A percentile compares a stretch with the other conserved stretches of the same genome.
These are phyloP conservation scores for Euphydryas editha DNA, from an alignment of 2,888 invertebrate genomes.

Conservation along the genomic window DNA sequence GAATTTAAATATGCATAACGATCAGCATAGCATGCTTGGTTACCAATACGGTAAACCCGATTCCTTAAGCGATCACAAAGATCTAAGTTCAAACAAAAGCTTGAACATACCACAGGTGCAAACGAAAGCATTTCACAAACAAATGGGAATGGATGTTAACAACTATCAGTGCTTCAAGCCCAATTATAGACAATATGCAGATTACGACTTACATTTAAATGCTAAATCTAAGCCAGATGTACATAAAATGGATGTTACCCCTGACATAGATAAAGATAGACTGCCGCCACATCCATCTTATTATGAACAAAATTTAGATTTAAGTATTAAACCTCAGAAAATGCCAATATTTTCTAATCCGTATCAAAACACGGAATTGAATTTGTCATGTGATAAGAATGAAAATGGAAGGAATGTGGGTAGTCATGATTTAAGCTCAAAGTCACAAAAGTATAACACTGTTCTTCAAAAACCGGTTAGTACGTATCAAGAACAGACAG, in stretches of 20 bases:
- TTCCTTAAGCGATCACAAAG: conserved; percentile 36
- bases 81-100: conserved; percentile 41
- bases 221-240: conserved; percentile 46
- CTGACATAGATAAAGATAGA: neutral
- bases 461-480: neutral
- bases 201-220: conserved; percentile 50
- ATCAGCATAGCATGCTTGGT: conserved; percentile 40
- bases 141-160: conserved; percentile 46
- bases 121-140: conserved; percentile 55
- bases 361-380: conserved; percentile 20
- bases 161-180: conserved; percentile 44
- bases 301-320: conserved; percentile 21
- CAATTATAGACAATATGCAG: conserved; percentile 42
- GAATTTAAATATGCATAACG: conserved; percentile 59
- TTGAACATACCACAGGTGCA: conserved; percentile 62
- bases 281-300: neutral
- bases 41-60: conserved; percentile 41
- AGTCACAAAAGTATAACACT: conserved; percentile 17
- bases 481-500: neutral
- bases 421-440: conserved; percentile 26
- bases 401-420: conserved; percentile 12
- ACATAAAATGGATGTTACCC: conserved; percentile 9
- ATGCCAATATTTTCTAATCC: conserved; percentile 10
- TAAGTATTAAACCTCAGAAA: conserved; percentile 23
- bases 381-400: conserved; percentile 3